Conservation (phyloP, 1,140 invertebrate genomes). For the Cyclina sinensis region DNA sequence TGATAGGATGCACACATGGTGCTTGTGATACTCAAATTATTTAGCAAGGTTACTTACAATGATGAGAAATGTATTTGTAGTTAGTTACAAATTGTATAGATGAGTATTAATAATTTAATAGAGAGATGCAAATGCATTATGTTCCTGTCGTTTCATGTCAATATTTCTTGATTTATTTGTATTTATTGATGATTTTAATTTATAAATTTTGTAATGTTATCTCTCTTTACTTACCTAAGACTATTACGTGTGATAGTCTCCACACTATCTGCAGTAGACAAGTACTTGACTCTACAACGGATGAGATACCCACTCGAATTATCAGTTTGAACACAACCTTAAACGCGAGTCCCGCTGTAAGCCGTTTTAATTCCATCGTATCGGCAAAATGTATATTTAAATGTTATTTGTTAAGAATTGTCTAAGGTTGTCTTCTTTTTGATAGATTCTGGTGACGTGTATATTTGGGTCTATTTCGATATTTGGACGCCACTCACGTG, state of each 20-base stretch:
- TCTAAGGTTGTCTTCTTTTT: conserved; percentile 41
- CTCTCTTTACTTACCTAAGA: conserved; percentile 40
- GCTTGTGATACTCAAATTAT: conserved; percentile 9
- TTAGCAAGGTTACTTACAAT: not conserved
- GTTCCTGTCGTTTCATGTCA: conserved; percentile 56
- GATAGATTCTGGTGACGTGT: not conserved
- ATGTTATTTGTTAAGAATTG: conserved; percentile 45
- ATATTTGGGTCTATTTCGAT: conserved; percentile 16
- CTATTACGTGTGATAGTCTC: conserved; percentile 54
- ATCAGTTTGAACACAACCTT: conserved; percentile 50
- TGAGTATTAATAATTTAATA: conserved; percentile 33
- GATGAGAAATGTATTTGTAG: conserved; percentile 21
- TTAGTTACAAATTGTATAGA: conserved; percentile 6
- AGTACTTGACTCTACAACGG: conserved; percentile 69
- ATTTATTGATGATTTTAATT: conserved; percentile 68
- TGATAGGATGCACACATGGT: not conserved
- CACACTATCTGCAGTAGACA: conserved; percentile 62
- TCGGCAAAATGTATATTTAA: conserved; percentile 19
- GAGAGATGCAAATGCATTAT: conserved; percentile 21
- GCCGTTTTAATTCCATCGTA: not conserved
- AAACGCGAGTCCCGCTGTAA: conserved; percentile 60
- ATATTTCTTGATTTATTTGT: conserved; percentile 57
- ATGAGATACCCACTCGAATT: conserved; percentile 52
- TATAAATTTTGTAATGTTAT: conserved; percentile 69
- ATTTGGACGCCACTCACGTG: not conserved